phyloP scores from a whole-genome alignment of 2,797 vertebrate species.

The Sternarchorhynchus goeldii region DNA sequence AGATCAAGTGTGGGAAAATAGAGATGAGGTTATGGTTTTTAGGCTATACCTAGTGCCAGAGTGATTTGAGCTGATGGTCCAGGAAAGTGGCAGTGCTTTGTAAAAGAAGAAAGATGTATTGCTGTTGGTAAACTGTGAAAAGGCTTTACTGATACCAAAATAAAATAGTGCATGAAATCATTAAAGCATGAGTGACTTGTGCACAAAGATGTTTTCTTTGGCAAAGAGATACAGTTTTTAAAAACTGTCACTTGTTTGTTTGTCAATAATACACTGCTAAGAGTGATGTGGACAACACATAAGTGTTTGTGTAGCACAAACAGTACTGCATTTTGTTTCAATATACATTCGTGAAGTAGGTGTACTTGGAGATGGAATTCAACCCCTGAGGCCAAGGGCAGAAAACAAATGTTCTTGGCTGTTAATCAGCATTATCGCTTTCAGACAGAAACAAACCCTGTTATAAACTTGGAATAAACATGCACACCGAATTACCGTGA shows the following conservation, averaged over 20 bases:
- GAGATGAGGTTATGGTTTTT: too few species aligned
- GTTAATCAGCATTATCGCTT: slow-evolving; percentile 20
- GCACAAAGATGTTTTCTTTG: neutral
- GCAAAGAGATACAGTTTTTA: neutral
- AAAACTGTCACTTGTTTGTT: neutral
- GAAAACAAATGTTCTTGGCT: slow-evolving; percentile 41
- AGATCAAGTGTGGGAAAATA: too few species aligned
- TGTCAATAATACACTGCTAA: neutral
- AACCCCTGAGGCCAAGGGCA: slow-evolving; percentile 14
- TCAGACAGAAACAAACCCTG: too few species aligned
- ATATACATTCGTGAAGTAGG: neutral
- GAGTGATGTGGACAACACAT: slow-evolving; percentile 4
- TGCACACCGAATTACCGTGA: too few species aligned
- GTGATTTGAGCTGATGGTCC: too few species aligned
- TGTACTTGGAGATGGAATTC: neutral
- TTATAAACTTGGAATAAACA: too few species aligned
- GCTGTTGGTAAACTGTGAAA: neutral
- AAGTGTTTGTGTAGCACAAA: slow-evolving; percentile 13
- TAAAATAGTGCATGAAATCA: neutral
- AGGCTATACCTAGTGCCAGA: too few species aligned
- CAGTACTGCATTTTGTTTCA: slow-evolving; percentile 10
- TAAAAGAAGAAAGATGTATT: neutral
- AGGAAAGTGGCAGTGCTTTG: neutral
- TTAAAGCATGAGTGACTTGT: neutral
- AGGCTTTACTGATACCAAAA: neutral